A percentile compares a stretch with the other conserved stretches of the same genome.
phyloP scores from a whole-genome alignment of 2,888 invertebrate species.

The Itoplectis maculator region DNA sequence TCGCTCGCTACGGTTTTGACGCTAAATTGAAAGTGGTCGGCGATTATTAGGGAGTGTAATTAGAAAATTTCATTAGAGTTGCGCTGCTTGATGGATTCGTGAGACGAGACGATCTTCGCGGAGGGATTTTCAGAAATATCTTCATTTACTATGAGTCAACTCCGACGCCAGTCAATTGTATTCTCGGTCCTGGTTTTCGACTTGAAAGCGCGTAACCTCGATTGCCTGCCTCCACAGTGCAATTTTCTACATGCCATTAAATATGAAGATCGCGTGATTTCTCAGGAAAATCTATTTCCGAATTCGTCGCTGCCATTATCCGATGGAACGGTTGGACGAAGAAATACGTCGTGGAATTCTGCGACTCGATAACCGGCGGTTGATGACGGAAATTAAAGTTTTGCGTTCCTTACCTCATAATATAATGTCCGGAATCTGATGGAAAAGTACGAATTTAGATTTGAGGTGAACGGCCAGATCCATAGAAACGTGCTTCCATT shows the following conservation, averaged over 20 bases:
- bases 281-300: background rate
- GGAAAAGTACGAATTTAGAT: background rate
- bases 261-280: background rate
- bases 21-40: background rate
- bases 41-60: slow-evolving; percentile 1
- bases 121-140: background rate
- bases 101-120: background rate
- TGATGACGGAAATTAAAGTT: background rate
- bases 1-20: background rate
- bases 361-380: background rate
- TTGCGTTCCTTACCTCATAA: background rate
- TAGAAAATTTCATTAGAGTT: background rate
- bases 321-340: background rate
- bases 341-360: background rate
- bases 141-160: background rate
- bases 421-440: background rate
- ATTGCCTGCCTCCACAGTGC: background rate
- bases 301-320: background rate
- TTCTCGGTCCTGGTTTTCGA: background rate
- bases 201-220: background rate
- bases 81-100: background rate
- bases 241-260: background rate
- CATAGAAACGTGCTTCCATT: too few relatives aligned
- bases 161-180: background rate
- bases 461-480: background rate